Base-by-base conservation (phyloP, 2,113 vertebrate species). In the Junco hyemalis region DNA sequence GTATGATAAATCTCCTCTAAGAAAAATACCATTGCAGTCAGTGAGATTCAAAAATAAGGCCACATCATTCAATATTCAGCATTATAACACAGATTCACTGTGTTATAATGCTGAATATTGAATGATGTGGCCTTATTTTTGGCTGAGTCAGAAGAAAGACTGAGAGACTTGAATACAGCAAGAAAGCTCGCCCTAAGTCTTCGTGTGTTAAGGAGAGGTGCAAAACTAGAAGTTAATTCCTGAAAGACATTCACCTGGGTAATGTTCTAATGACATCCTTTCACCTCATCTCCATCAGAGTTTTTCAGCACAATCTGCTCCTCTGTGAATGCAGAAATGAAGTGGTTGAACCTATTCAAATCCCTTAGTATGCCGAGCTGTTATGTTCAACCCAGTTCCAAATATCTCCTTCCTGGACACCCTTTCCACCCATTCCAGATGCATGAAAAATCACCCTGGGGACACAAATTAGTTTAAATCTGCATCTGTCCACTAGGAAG, bases 391-490 rank as follows among this genome's bases (percentile, higher is more conserved):
- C 3, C 2, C 4, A 8, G 2, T 50, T 82, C 29, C 40, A 31
- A 24, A 12, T 16, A 8, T 35, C 4, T 77, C 42, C 31, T 45
- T 33, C 31, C 29, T 50, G 28, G 42, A 2, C 12, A 89, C 2
- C 12, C 2, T 29, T 70, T 68, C 9, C 44, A 56, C 3, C 2
- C 8, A 48, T 71, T 40, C 16, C 33, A 64, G 2, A 11, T 57
- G 14, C 9, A 28, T 14, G 20, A 29, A 3, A 65, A n/a, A 28
- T 28, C 1, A 1, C 2, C 14, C 40, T 31, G 1, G 29, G 35
- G 14, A 23, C 2, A 8, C 0, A 1, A 19, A 12, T 26, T 9
- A 12, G 24, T 59, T 87, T 60, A 59, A 53, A 65, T 33, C 9
- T 80, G 1, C 14, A 50, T 36, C 35, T 24, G 7, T 22, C 33